Conservation (phyloP, 2,888 invertebrate species). For the Gandaritis pyraliata region DNA sequence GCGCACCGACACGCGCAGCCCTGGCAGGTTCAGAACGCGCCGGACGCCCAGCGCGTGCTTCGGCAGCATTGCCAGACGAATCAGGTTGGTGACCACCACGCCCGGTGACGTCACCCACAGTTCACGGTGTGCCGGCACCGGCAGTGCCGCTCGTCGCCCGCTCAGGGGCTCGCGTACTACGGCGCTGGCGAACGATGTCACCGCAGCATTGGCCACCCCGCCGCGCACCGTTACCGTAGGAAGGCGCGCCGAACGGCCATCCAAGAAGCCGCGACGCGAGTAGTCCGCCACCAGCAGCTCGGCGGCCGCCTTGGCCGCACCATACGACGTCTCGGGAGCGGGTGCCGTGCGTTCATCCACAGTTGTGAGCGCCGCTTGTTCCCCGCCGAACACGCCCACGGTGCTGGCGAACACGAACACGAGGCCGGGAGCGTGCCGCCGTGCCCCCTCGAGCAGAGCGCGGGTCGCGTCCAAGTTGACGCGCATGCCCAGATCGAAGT, state of each 20-base stretch:
- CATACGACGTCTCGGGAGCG: constrained; percentile 71
- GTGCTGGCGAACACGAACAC: constrained; percentile 69
- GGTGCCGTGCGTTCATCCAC: constrained; percentile 62
- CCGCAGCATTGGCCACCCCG: constrained; percentile 67
- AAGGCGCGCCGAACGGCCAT: constrained; percentile 65
- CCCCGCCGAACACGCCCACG: constrained; percentile 66
- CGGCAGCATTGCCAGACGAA: constrained; percentile 58
- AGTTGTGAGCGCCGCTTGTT: constrained; percentile 47
- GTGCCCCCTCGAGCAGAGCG: constrained; percentile 61
- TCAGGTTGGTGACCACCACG: constrained; percentile 61
- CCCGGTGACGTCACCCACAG: constrained; percentile 69
- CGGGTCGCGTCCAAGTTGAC: constrained; percentile 73
- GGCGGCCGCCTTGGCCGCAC: constrained; percentile 69
- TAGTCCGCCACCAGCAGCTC: constrained; percentile 73
- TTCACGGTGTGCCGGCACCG: constrained; percentile 58
- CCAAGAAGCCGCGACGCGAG: constrained; percentile 66
- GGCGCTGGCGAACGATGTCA: constrained; percentile 75
- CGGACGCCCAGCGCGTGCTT: constrained; percentile 52
- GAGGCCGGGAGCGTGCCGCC: constrained; percentile 51
- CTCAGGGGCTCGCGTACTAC: constrained; percentile 71
- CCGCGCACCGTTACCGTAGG: constrained; percentile 74
- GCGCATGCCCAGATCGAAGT: constrained; percentile 68
- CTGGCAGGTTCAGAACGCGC: constrained; percentile 67
- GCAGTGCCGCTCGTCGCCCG: constrained; percentile 56
- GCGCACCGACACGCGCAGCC: constrained; percentile 59